A percentile compares a stretch with the other conserved stretches of the same genome.
phyloP scores from a whole-genome alignment of 2,888 invertebrate species.

The Microlaimidae sp. region DNA sequence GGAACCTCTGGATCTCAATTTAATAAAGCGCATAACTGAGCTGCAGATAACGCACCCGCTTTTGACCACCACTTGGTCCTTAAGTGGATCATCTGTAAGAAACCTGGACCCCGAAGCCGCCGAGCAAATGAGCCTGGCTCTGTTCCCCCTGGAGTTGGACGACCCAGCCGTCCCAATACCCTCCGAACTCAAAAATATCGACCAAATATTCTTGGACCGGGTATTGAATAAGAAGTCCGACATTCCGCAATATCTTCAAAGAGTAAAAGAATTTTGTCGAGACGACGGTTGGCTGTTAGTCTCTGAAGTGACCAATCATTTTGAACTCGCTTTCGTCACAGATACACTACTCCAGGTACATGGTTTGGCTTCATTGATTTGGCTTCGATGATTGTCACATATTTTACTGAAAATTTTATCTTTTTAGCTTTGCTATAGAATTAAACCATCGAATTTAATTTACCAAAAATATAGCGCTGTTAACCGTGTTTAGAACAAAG shows the following conservation, averaged over 20 bases:
- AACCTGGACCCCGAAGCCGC: slow-evolving; percentile 30
- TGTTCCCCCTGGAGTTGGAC: slow-evolving; percentile 17
- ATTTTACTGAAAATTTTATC: too few species aligned
- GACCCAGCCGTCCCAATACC: slow-evolving; percentile 20
- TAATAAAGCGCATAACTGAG: slow-evolving; percentile 24
- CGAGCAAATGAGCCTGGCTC: slow-evolving; percentile 23
- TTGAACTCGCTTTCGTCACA: slow-evolving; percentile 14
- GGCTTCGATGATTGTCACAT: too few species aligned
- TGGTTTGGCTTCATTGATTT: too few species aligned
- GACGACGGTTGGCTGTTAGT: slow-evolving; percentile 39
- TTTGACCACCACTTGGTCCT: slow-evolving; percentile 15
- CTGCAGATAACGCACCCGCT: slow-evolving; percentile 29
- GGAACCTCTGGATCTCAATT: slow-evolving; percentile 27
- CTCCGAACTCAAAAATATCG: slow-evolving; percentile 27
- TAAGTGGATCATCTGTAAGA: slow-evolving; percentile 23
- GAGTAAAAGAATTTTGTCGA: slow-evolving; percentile 24
- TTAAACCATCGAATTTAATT: background rate
- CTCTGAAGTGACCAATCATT: slow-evolving; percentile 37
- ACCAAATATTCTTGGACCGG: slow-evolving; percentile 29
- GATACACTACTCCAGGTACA: too few species aligned
- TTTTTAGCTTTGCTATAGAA: too few species aligned
- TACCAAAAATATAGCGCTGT: slow-evolving; percentile 26
- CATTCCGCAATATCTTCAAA: slow-evolving; percentile 24
- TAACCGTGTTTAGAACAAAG: too few species aligned
- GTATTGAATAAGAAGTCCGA: slow-evolving; percentile 27